Evolutionary conservation across 1,140 invertebrate species (phyloP).

Genomic region (Drosophila funebris): DNA sequence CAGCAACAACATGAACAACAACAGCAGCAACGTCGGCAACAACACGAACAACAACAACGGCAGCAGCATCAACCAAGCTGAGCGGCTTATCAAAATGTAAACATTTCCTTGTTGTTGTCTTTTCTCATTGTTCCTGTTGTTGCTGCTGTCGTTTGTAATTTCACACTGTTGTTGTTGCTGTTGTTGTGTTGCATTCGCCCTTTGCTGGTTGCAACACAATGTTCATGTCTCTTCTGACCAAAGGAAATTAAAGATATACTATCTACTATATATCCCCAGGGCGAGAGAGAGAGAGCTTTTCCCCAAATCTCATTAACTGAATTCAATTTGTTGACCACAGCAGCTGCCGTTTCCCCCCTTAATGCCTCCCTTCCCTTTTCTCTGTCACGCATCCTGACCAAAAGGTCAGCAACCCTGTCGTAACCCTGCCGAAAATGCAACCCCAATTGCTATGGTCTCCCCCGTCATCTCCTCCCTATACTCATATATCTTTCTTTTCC

Average conservation of each 20-base stretch:
- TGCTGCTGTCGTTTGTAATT: neutral
- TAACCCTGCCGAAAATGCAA: slow-evolving; percentile 1
- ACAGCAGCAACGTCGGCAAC: slow-evolving; percentile 6
- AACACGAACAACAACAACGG: neutral
- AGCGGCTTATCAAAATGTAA: slow-evolving; percentile 51
- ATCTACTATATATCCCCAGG: too few species aligned
- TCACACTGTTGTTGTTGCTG: slow-evolving; percentile 3
- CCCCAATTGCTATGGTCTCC: neutral
- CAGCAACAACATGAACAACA: slow-evolving; percentile 16
- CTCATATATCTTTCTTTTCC: neutral
- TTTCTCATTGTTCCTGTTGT: neutral
- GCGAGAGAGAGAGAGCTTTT: neutral
- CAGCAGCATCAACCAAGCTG: neutral
- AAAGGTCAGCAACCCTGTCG: slow-evolving; percentile 10
- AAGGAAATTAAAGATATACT: too few species aligned
- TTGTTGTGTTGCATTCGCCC: neutral
- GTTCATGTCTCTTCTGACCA: neutral
- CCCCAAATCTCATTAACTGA: neutral
- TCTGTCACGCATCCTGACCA: neutral
- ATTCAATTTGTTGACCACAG: slow-evolving; percentile 38
- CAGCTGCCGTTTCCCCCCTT: too few species aligned
- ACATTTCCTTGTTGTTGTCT: slow-evolving; percentile 46
- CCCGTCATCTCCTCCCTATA: neutral
- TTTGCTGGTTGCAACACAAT: neutral
- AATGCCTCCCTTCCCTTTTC: neutral